Conservation (phyloP, 2,888 invertebrate genomes). For the Byasa hedistus region DNA sequence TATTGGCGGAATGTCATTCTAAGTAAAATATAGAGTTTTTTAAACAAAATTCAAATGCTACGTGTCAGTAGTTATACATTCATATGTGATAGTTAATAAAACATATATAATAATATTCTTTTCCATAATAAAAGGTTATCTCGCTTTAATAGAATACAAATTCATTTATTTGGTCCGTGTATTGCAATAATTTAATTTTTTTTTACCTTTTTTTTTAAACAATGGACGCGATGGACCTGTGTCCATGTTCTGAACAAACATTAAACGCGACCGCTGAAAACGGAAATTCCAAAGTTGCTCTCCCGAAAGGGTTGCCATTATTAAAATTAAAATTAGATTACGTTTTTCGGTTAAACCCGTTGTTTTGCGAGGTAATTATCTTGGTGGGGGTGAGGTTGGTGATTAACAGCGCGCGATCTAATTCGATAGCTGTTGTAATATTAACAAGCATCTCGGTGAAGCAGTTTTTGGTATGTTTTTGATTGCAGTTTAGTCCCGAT, state of each 20-base stretch:
- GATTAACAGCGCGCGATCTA: conserved; percentile 58
- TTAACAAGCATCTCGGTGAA: conserved; percentile 67
- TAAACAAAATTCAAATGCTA: no score
- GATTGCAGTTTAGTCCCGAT: conserved; percentile 74
- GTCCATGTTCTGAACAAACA: conserved; percentile 36
- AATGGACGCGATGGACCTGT: conserved; percentile 31
- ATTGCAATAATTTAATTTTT: no score
- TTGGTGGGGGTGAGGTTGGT: conserved; percentile 48
- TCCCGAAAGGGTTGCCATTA: conserved; percentile 60
- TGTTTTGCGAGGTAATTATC: conserved; percentile 67
- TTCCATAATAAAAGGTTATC: no score
- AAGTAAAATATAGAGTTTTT: no score
- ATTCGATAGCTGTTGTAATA: conserved; percentile 73
- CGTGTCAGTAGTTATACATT: no score
- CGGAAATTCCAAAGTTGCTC: conserved; percentile 51
- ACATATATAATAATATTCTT: no score
- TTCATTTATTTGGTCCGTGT: not conserved
- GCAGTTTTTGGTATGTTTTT: conserved; percentile 75
- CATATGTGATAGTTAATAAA: no score
- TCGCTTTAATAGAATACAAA: no score
- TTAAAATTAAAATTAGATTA: conserved; percentile 76
- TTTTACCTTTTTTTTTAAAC: not conserved
- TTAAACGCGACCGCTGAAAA: conserved; percentile 44
- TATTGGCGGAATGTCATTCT: no score
- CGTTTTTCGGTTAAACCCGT: conserved; percentile 66